Percentiles rank a stretch among this genome's conserved stretches.
These are phyloP conservation scores for Lepilemur septentrionalis DNA, from an alignment of 2,797 vertebrate genomes.

Conservation along the genomic window DNA sequence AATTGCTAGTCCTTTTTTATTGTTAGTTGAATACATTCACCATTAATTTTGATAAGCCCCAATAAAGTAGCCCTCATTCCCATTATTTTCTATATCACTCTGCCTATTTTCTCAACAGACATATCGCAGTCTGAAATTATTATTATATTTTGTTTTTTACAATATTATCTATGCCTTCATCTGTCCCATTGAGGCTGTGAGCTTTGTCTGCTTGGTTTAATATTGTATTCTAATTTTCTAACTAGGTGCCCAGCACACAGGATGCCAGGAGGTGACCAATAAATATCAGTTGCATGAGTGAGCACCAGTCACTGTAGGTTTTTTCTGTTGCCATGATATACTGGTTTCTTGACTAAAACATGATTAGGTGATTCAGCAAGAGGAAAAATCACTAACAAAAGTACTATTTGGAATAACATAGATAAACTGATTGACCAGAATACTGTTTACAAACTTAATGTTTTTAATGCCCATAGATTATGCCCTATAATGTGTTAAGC, in stretches of 20 bases:
- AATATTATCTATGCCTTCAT: neutral
- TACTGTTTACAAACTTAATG: neutral
- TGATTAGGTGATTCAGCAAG: neutral
- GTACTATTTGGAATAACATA: neutral
- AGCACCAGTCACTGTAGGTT: neutral
- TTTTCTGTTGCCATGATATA: neutral
- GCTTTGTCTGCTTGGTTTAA: neutral
- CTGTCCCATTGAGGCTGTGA: neutral
- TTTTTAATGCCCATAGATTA: neutral
- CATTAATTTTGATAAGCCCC: neutral
- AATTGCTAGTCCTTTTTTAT: neutral
- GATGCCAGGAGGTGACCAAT: neutral
- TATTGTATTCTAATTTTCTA: neutral
- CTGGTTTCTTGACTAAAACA: neutral
- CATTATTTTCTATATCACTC: neutral
- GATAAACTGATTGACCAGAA: neutral
- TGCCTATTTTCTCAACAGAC: neutral
- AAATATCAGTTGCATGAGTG: neutral
- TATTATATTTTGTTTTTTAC: neutral
- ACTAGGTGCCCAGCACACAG: rapidly evolving
- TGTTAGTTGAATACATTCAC: neutral
- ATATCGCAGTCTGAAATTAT: neutral
- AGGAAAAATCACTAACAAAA: neutral
- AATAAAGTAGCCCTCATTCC: neutral
- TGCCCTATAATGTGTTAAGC: neutral